These are phyloP conservation scores for Drosophila oshimai DNA, from an alignment of 1,140 invertebrate species.

Conservation along the genomic window DNA sequence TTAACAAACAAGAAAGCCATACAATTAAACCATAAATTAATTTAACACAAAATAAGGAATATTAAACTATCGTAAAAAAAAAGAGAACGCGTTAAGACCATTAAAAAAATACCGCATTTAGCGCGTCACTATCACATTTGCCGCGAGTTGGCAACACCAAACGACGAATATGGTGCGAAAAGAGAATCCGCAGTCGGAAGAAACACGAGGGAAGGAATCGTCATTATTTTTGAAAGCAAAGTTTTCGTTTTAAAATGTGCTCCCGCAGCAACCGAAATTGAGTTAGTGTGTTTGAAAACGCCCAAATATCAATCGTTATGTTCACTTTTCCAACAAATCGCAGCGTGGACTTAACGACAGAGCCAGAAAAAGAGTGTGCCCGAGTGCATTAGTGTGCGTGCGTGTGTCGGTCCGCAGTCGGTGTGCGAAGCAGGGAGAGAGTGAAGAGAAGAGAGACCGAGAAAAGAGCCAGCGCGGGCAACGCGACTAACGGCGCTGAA, in stretches of 20 bases:
- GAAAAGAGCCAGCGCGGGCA: conserved; percentile 45
- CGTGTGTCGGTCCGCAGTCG: conserved; percentile 66
- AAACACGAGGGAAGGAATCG: conserved; percentile 76
- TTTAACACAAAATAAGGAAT: too few species aligned
- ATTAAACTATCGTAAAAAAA: too few species aligned
- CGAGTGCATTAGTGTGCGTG: conserved; percentile 70
- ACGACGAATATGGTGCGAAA: conserved; percentile 17
- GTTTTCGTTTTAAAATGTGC: conserved; percentile 40
- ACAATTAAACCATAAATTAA: too few species aligned
- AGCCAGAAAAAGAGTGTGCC: conserved; percentile 52
- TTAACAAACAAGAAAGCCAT: too few species aligned
- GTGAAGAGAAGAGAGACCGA: conserved; percentile 24
- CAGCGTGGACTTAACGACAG: neutral
- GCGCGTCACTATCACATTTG: neutral
- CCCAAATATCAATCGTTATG: conserved; percentile 1
- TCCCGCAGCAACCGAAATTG: conserved; percentile 2
- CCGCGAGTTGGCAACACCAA: conserved; percentile 4
- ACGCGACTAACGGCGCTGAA: conserved; percentile 52
- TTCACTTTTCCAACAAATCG: conserved; percentile 7
- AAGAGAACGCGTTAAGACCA: neutral
- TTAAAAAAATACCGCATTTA: neutral
- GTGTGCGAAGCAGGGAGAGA: conserved; percentile 51
- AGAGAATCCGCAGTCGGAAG: conserved; percentile 59
- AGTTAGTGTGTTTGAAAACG: conserved; percentile 15
- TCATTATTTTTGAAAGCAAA: conserved; percentile 58